phyloP scores from a whole-genome alignment of 30 jellyfish, hydroid and myxozoan genomes.

The Nemopilema nomurai region DNA sequence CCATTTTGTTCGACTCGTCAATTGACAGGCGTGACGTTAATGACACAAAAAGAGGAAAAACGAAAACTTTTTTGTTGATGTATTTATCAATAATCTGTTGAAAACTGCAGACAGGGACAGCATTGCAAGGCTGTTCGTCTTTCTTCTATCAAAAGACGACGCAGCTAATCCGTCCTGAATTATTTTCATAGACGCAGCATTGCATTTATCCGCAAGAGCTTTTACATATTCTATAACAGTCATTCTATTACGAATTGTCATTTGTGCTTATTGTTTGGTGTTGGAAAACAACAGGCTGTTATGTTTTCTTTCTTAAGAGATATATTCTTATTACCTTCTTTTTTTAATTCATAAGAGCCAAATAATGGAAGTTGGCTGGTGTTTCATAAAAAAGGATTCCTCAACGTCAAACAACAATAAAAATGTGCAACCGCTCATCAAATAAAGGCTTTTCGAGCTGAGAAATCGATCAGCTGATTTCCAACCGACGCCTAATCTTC shows the following conservation, averaged over 20 bases:
- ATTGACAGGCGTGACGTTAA: no score
- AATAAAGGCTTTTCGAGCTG: background rate
- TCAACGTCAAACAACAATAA: background rate
- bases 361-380: background rate
- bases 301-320: background rate
- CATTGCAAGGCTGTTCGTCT: background rate
- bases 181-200: background rate
- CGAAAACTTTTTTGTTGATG: no score
- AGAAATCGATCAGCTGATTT: background rate
- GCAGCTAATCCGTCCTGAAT: background rate
- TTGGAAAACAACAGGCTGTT: background rate
- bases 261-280: background rate
- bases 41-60: no score
- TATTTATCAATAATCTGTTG: background rate
- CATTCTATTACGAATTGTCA: background rate
- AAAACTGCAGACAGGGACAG: background rate
- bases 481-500: background rate
- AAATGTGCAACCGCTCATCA: background rate
- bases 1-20: no score
- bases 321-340: background rate
- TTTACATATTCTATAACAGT: background rate
- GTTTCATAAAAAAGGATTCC: background rate
- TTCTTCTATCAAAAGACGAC: background rate
- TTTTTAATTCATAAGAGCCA: background rate
- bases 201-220: background rate